These are phyloP conservation scores for Coccyzus lansbergi DNA, from an alignment of 2,797 vertebrate genomes.

Conservation along the genomic window DNA sequence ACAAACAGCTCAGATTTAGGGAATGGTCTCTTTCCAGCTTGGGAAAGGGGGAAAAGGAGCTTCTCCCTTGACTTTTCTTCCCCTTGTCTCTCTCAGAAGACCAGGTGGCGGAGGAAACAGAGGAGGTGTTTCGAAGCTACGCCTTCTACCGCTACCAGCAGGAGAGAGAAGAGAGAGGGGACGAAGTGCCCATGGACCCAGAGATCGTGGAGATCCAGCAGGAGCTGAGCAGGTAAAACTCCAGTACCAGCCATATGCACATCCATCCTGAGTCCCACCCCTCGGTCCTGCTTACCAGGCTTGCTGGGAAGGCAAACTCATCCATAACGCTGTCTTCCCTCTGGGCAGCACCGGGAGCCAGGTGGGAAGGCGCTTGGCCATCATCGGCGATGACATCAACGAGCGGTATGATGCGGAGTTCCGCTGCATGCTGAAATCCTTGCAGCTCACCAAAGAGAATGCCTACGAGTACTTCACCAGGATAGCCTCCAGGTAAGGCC, in stretches of 20 bases:
- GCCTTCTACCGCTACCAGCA: constrained; percentile 75
- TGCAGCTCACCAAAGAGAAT: constrained; percentile 74
- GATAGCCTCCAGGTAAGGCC: constrained; percentile 79
- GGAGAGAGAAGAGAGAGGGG: constrained; percentile 74
- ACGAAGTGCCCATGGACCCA: constrained; percentile 51
- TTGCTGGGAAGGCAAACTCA: background rate
- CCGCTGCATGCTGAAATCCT: constrained; percentile 66
- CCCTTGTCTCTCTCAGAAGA: constrained; percentile 62
- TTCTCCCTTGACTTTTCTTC: background rate
- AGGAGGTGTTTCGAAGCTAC: constrained; percentile 80
- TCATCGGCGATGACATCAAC: constrained; percentile 82
- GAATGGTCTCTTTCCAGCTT: background rate
- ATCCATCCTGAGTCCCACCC: background rate
- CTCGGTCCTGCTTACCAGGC: background rate
- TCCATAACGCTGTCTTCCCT: fast-evolving
- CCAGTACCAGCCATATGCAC: fast-evolving
- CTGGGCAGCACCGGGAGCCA: constrained; percentile 51
- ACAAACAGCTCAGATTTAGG: background rate
- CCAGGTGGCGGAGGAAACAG: constrained; percentile 72
- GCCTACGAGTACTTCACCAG: constrained; percentile 78
- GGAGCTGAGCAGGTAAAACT: constrained; percentile 70
- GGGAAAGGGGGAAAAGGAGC: background rate
- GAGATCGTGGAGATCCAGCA: constrained; percentile 74
- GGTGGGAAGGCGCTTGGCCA: constrained; percentile 79
- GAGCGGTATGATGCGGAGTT: constrained; percentile 77